A percentile compares a stretch with the other conserved stretches of the same genome.
Conservation (phyloP, 2,888 invertebrate genomes). For the Lochmaea crataegi region DNA sequence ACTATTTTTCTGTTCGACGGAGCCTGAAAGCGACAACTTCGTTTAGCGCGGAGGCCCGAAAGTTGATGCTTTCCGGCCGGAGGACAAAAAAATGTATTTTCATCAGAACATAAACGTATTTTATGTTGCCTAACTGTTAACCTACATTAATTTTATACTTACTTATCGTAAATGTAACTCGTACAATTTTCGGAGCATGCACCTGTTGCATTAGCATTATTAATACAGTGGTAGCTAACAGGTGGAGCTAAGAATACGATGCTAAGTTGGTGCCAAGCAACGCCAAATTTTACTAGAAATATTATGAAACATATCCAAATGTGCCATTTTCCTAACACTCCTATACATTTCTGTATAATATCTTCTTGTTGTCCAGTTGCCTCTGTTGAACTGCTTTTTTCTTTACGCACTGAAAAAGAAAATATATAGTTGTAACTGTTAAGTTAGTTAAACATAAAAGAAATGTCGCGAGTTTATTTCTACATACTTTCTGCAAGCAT, state of each 20-base stretch:
- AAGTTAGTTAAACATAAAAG: too few relatives aligned
- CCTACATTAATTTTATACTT: constrained; percentile 52
- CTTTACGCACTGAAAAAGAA: constrained; percentile 41
- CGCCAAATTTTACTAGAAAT: constrained; percentile 77
- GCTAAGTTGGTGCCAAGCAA: constrained; percentile 84
- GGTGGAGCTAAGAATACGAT: constrained; percentile 83
- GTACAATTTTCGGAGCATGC: constrained; percentile 71
- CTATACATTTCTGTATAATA: constrained; percentile 76
- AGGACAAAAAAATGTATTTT: too few relatives aligned
- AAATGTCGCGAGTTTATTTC: too few relatives aligned
- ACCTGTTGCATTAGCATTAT: constrained; percentile 64
- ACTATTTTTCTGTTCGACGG: too few relatives aligned
- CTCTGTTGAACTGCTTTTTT: constrained; percentile 15
- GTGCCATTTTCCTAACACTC: constrained; percentile 81
- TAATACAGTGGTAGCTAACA: constrained; percentile 66
- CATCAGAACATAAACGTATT: too few relatives aligned
- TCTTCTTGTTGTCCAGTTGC: constrained; percentile 62
- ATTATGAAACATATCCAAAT: constrained; percentile 75
- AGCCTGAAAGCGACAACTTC: too few relatives aligned
- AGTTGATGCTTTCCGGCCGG: too few relatives aligned
- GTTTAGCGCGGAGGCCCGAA: too few relatives aligned
- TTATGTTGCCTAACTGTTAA: too few relatives aligned
- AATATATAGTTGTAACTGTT: constrained; percentile 4
- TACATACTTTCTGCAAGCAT: too few relatives aligned
- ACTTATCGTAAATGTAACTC: constrained; percentile 71